A percentile compares a stretch with the other conserved stretches of the same genome.
Conservation (phyloP, 2,113 vertebrate species). For the Indicator maculatus region DNA sequence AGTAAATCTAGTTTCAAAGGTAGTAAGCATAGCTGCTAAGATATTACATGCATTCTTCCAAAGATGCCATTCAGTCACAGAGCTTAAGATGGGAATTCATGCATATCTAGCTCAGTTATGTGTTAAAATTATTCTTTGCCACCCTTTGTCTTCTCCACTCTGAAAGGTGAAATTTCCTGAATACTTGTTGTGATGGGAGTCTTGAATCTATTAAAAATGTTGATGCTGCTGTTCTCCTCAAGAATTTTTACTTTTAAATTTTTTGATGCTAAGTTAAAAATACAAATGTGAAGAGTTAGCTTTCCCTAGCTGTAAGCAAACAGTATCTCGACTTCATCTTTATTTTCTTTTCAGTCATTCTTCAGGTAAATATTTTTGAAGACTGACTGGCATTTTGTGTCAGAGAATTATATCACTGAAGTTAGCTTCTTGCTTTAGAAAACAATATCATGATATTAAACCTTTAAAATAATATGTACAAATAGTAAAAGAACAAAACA, state of each 20-base stretch:
- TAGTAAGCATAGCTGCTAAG: not conserved
- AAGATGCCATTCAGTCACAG: not conserved
- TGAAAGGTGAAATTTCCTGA: not conserved
- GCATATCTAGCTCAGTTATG: not conserved
- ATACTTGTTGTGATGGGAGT: not conserved
- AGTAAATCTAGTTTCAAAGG: not conserved
- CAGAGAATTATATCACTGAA: not conserved
- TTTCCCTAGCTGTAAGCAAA: not conserved
- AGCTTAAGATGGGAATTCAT: not conserved
- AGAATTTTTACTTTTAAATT: not conserved
- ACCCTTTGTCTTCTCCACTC: not conserved
- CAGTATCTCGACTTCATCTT: not conserved
- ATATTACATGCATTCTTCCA: not conserved
- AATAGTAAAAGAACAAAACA: not conserved
- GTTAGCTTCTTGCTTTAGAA: not conserved
- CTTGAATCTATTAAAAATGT: not conserved
- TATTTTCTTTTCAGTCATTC: not conserved
- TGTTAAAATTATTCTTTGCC: not conserved
- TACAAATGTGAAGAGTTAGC: not conserved
- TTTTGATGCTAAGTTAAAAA: not conserved
- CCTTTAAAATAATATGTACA: not conserved
- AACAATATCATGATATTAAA: not conserved
- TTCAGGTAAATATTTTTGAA: not conserved
- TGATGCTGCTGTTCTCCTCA: not conserved
- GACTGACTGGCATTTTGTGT: not conserved